phyloP scores from a whole-genome alignment of 2,797 vertebrate genomes.

The Alauda arvensis region DNA sequence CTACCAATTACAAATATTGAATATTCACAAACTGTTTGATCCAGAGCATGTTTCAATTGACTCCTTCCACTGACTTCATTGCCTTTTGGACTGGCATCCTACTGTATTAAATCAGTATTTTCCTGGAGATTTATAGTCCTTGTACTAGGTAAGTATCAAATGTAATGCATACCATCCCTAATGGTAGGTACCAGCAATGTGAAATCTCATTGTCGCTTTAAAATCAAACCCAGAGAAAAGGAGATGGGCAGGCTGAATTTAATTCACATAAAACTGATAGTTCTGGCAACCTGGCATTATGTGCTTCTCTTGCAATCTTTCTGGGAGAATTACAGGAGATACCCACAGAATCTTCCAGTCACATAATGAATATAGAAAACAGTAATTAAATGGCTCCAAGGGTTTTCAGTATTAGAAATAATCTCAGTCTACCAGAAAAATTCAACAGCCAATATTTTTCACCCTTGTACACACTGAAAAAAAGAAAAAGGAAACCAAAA shows the following conservation, averaged over 20 bases:
- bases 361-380: conserved; percentile 11
- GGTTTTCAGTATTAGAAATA: conserved; percentile 23
- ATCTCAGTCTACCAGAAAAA: conserved; percentile 30
- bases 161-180: not conserved
- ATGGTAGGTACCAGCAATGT: not conserved
- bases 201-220: conserved; percentile 3
- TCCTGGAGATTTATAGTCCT: not conserved
- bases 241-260: not conserved
- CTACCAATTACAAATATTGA: conserved; percentile 29
- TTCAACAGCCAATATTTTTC: conserved; percentile 8
- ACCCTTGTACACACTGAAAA: not conserved
- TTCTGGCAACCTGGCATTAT: not conserved
- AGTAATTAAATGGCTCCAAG: conserved; percentile 27
- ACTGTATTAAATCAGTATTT: conserved; percentile 12
- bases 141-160: not conserved
- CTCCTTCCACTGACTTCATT: not conserved
- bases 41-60: not conserved
- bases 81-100: not conserved
- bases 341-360: conserved; percentile 1
- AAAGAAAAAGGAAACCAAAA: not conserved
- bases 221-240: not conserved
- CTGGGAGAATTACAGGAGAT: not conserved
- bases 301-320: not conserved
- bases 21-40: conserved; percentile 13
- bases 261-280: not conserved